These are phyloP conservation scores for Falco peregrinus DNA, from an alignment of 2,797 vertebrate species.

Conservation along the genomic window DNA sequence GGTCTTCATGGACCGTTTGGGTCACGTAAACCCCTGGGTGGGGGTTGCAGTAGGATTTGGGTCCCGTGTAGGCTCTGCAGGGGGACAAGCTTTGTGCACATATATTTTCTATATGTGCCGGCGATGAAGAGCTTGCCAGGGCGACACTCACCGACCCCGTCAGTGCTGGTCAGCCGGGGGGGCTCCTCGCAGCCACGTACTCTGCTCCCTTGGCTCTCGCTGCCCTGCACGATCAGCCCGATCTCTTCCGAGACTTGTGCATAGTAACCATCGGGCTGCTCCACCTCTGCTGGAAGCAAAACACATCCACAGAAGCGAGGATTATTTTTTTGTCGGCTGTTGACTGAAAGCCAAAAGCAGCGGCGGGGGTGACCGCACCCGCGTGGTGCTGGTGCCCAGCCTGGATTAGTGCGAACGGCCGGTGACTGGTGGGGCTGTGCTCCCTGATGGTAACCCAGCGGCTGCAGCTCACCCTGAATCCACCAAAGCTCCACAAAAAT, in stretches of 20 bases:
- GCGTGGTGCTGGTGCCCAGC: background rate
- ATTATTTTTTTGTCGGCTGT: rapidly evolving
- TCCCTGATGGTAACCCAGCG: rapidly evolving
- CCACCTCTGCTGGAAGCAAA: background rate
- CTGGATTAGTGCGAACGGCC: rapidly evolving
- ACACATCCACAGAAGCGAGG: rapidly evolving
- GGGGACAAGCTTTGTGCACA: rapidly evolving
- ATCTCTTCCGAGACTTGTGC: slow-evolving; percentile 81
- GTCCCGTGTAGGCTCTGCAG: rapidly evolving
- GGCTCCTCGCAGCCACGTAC: rapidly evolving
- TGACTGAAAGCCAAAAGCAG: background rate
- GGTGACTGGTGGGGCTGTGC: rapidly evolving
- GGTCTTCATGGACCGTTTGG: background rate
- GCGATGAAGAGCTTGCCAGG: rapidly evolving
- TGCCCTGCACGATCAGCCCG: slow-evolving; percentile 77
- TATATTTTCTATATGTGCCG: rapidly evolving
- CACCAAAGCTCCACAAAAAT: background rate
- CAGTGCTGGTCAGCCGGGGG: rapidly evolving
- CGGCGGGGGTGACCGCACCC: background rate
- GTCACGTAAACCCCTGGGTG: rapidly evolving
- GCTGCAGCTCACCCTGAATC: background rate
- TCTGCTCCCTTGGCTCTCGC: background rate
- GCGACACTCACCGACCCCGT: background rate
- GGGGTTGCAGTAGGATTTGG: background rate
- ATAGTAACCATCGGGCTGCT: slow-evolving; percentile 71